Evolutionary conservation across 2,113 vertebrate species (phyloP).

Genomic region (Hemichromis elongatus): DNA sequence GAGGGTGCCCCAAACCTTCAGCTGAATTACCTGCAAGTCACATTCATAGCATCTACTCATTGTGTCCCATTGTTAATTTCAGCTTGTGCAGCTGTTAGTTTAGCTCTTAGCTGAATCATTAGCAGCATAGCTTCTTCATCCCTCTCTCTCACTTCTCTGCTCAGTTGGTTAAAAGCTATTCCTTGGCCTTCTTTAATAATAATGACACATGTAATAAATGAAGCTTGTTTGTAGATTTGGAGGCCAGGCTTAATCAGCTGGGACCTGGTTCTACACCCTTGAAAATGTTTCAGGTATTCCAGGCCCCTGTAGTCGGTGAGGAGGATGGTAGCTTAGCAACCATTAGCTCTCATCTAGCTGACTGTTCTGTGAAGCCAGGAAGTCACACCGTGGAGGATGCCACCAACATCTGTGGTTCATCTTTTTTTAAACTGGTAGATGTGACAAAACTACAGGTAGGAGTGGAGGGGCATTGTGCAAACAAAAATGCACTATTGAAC

Average conservation of each 20-base stretch:
- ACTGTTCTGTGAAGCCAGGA: background rate
- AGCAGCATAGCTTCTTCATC: background rate
- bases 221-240: background rate
- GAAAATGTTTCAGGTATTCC: background rate
- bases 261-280: background rate
- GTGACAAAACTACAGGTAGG: background rate
- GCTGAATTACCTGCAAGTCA: background rate
- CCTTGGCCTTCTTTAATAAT: no score
- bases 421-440: background rate
- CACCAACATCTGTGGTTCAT: no score
- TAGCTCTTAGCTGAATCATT: background rate
- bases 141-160: no score
- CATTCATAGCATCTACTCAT: background rate
- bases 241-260: background rate
- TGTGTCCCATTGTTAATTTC: background rate
- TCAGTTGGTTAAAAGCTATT: no score
- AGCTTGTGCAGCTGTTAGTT: no score
- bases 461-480: background rate
- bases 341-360: background rate
- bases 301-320: background rate
- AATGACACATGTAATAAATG: background rate
- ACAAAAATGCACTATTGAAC: background rate
- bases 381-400: background rate
- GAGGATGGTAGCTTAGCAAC: background rate
- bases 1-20: background rate